Evolutionary conservation across 2,888 invertebrate genomes (phyloP).

Genomic region (Ligdia adustata): DNA sequence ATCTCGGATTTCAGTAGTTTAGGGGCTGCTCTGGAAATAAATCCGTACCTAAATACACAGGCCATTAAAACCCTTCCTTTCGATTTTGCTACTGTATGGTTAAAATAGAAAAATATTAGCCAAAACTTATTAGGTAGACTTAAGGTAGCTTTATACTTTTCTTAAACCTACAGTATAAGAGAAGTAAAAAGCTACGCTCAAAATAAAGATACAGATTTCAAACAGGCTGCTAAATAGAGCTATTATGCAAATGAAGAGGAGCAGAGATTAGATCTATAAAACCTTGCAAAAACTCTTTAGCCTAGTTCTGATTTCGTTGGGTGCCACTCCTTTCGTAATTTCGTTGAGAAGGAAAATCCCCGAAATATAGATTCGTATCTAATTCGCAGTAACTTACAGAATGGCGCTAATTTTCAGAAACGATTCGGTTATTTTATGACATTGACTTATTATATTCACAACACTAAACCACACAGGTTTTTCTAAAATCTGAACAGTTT

Average conservation of each 20-base stretch:
- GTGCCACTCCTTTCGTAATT: conserved; percentile 17
- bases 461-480: no score
- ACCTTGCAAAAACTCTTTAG: conserved; percentile 19
- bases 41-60: no score
- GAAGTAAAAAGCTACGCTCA: not conserved
- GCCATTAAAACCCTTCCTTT: no score
- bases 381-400: conserved; percentile 16
- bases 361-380: not conserved
- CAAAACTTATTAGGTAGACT: no score
- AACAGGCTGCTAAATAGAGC: conserved; percentile 4
- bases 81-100: no score
- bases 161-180: no score
- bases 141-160: no score
- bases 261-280: conserved; percentile 19
- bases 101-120: no score
- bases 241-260: conserved; percentile 17
- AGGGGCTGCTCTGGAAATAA: no score
- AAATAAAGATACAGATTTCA: conserved; percentile 12
- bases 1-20: no score
- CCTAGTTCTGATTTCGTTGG: conserved; percentile 8
- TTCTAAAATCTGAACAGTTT: no score
- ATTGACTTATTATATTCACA: not conserved
- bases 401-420: not conserved
- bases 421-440: not conserved
- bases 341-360: conserved; percentile 10